These are phyloP conservation scores for Ceyx cyanopectus DNA, from an alignment of 2,113 vertebrate genomes.

Conservation along the genomic window DNA sequence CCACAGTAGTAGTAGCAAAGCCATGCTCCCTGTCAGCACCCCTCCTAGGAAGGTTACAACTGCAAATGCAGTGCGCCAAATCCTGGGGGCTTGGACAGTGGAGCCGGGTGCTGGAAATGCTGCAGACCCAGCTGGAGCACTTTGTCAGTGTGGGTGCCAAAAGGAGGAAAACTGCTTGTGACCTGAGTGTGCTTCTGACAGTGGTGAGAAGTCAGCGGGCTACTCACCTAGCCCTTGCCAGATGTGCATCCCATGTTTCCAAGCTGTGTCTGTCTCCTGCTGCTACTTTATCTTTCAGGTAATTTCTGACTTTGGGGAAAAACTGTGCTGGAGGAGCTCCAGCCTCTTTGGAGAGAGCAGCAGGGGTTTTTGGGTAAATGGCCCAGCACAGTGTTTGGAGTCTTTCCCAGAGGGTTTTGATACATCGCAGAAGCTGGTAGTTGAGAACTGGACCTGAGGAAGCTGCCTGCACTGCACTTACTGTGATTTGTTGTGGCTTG, in stretches of 20 bases:
- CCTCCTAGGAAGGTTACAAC: rapidly evolving
- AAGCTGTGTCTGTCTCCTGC: background rate
- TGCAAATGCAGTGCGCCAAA: rapidly evolving
- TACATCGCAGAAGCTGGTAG: background rate
- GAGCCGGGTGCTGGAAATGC: background rate
- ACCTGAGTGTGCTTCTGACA: background rate
- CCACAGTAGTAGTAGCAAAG: background rate
- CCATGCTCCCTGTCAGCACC: background rate
- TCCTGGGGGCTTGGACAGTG: rapidly evolving
- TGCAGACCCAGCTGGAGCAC: rapidly evolving
- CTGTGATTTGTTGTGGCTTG: background rate
- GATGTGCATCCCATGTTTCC: rapidly evolving
- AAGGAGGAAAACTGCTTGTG: rapidly evolving
- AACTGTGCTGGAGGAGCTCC: background rate
- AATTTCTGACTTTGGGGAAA: background rate
- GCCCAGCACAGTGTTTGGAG: background rate
- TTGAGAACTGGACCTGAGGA: background rate
- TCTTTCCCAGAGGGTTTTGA: background rate
- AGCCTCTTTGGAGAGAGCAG: background rate
- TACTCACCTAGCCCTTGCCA: background rate
- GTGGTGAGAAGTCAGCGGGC: background rate
- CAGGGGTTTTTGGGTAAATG: background rate
- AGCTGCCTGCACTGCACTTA: background rate
- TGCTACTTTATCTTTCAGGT: background rate
- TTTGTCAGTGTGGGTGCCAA: background rate